Conservation (phyloP, 2,797 vertebrate species). For the Myripristis murdjan region DNA sequence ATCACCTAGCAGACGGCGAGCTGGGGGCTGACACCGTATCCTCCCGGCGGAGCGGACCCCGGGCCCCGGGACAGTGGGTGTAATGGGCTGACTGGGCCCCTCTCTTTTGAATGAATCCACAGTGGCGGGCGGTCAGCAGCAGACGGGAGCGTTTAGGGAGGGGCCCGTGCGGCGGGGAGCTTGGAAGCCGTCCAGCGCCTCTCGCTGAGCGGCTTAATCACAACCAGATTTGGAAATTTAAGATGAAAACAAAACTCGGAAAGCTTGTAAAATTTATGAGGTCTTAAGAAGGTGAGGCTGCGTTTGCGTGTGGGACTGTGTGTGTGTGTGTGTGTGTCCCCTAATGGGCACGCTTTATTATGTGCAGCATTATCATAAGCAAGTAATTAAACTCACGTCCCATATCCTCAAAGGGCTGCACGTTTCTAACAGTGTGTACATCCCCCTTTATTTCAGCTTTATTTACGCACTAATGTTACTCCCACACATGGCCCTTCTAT, state of each 20-base stretch:
- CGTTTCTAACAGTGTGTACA: constrained; percentile 26
- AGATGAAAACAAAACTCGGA: constrained; percentile 81
- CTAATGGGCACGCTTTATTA: constrained; percentile 53
- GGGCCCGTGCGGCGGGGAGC: constrained; percentile 48
- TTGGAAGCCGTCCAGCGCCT: constrained; percentile 78
- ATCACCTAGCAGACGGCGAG: constrained; percentile 49
- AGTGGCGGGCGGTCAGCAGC: constrained; percentile 62
- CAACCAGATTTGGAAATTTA: constrained; percentile 83
- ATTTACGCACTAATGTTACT: constrained; percentile 39
- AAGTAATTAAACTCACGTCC: constrained; percentile 72
- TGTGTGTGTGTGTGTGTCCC: constrained; percentile 20
- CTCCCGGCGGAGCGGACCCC: constrained; percentile 59
- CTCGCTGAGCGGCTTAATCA: constrained; percentile 82
- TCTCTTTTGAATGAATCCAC: constrained; percentile 58
- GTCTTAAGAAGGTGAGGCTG: constrained; percentile 75
- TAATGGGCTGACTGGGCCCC: constrained; percentile 35
- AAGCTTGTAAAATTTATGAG: constrained; percentile 83
- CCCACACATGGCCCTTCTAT: not conserved
- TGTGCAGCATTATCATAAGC: constrained; percentile 60
- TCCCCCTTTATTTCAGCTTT: constrained; percentile 41
- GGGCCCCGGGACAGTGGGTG: constrained; percentile 54
- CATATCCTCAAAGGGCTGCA: constrained; percentile 57
- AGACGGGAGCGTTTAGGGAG: constrained; percentile 80
- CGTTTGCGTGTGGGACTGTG: constrained; percentile 42
- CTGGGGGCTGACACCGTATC: constrained; percentile 63